A percentile compares a stretch with the other conserved stretches of the same genome.
These are phyloP conservation scores for Latrodectus geometricus DNA, from an alignment of 1,140 invertebrate species.

Conservation along the genomic window DNA sequence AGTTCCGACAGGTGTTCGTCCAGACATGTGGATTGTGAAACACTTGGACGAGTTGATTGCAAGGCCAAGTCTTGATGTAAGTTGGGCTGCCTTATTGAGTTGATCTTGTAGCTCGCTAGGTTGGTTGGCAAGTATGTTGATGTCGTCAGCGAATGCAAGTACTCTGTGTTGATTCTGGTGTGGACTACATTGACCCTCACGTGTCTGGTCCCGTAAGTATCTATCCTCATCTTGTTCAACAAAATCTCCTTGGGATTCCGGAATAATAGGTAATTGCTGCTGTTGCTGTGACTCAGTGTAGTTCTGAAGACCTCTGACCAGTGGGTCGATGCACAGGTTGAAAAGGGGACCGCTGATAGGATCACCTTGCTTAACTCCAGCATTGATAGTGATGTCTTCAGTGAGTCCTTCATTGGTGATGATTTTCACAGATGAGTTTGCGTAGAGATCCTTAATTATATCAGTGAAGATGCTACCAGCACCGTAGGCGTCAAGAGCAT, in stretches of 20 bases:
- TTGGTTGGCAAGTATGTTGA: not conserved
- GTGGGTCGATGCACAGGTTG: slow-evolving; percentile 68
- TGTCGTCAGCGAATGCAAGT: not conserved
- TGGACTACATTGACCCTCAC: too few species aligned
- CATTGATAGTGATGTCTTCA: slow-evolving; percentile 64
- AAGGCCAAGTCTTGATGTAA: not conserved
- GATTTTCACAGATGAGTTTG: not conserved
- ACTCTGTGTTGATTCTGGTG: not conserved
- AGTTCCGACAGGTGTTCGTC: not conserved
- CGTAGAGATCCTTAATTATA: not conserved
- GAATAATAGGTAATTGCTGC: too few species aligned
- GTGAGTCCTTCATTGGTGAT: slow-evolving; percentile 62
- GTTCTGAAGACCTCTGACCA: not conserved
- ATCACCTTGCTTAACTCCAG: slow-evolving; percentile 69
- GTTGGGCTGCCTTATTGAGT: not conserved
- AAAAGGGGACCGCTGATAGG: slow-evolving; percentile 69
- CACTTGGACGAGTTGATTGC: not conserved
- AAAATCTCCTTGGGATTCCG: too few species aligned
- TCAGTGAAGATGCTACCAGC: too few species aligned
- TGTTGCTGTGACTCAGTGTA: too few species aligned
- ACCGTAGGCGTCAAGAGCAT: too few species aligned
- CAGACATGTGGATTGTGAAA: not conserved
- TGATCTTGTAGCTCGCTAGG: not conserved
- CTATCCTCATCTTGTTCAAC: too few species aligned
- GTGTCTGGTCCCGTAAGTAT: too few species aligned